Conservation (phyloP, 2,888 invertebrate species). For the Drosophila aldrichi region DNA sequence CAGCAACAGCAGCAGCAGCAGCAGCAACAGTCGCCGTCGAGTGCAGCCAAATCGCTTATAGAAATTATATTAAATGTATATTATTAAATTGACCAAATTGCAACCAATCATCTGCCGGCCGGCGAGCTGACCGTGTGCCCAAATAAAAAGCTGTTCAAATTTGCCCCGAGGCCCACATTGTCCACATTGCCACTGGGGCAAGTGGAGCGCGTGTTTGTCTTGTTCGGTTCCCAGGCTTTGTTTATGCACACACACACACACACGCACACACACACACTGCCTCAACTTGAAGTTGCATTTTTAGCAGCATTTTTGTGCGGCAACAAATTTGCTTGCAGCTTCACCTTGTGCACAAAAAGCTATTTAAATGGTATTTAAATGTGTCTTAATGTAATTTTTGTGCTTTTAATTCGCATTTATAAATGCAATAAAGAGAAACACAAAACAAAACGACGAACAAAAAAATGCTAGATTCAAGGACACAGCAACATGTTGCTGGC, state of each 20-base stretch:
- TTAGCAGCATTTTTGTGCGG: slow-evolving; percentile 80
- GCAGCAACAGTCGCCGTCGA: background rate
- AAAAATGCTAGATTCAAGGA: slow-evolving; percentile 37
- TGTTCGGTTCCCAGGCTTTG: slow-evolving; percentile 81
- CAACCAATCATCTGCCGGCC: slow-evolving; percentile 52
- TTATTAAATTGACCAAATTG: slow-evolving; percentile 57
- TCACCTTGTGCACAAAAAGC: slow-evolving; percentile 79
- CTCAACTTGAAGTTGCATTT: slow-evolving; percentile 66
- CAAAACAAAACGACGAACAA: background rate
- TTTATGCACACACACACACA: slow-evolving; percentile 42
- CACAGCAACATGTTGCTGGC: slow-evolving; percentile 50
- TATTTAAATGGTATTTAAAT: slow-evolving; percentile 83
- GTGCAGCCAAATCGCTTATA: slow-evolving; percentile 43
- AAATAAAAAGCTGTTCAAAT: slow-evolving; percentile 40
- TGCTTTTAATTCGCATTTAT: slow-evolving; percentile 71
- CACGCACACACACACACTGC: slow-evolving; percentile 18
- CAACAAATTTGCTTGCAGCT: slow-evolving; percentile 48
- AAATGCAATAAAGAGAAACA: slow-evolving; percentile 28
- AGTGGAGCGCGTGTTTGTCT: slow-evolving; percentile 71
- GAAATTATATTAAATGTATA: slow-evolving; percentile 64
- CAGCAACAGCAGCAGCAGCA: background rate
- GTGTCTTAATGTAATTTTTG: slow-evolving; percentile 80
- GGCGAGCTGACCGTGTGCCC: slow-evolving; percentile 79
- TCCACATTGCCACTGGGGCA: slow-evolving; percentile 44
- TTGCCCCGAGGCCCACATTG: slow-evolving; percentile 39